A percentile compares a stretch with the other conserved stretches of the same genome.
phyloP scores from a whole-genome alignment of 2,113 vertebrate genomes.

The Quiscalus mexicanus region DNA sequence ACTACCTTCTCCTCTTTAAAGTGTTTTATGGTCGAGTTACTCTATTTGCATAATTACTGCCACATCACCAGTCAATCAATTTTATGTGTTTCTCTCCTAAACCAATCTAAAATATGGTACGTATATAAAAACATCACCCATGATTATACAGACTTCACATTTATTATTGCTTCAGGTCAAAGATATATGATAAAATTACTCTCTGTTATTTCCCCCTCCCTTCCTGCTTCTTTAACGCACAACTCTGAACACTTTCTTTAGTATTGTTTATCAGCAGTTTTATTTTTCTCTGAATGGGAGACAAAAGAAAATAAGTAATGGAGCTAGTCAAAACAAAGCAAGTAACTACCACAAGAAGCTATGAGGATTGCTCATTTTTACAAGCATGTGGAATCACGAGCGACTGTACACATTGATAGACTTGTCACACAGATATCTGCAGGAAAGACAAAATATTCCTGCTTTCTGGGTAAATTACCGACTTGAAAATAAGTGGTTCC shows the following conservation, averaged over 20 bases:
- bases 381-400: background rate
- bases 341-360: background rate
- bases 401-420: background rate
- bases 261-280: conserved; percentile 28
- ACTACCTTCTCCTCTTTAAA: background rate
- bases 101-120: background rate
- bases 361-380: background rate
- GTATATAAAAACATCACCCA: conserved; percentile 33
- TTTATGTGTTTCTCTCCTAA: conserved; percentile 35
- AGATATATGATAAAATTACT: background rate
- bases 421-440: background rate
- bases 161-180: conserved; percentile 17
- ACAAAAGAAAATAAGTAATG: background rate
- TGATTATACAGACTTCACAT: background rate
- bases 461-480: background rate
- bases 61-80: conserved; percentile 51
- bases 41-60: conserved; percentile 59
- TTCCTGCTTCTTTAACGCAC: conserved; percentile 8
- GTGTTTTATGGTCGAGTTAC: background rate
- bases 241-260: background rate
- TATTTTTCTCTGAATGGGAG: conserved; percentile 11
- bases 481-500: background rate
- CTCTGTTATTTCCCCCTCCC: background rate
- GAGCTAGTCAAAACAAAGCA: conserved; percentile 18
- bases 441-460: background rate